Conservation (phyloP, 2,113 vertebrate species). For the Spheniscus mendiculus region DNA sequence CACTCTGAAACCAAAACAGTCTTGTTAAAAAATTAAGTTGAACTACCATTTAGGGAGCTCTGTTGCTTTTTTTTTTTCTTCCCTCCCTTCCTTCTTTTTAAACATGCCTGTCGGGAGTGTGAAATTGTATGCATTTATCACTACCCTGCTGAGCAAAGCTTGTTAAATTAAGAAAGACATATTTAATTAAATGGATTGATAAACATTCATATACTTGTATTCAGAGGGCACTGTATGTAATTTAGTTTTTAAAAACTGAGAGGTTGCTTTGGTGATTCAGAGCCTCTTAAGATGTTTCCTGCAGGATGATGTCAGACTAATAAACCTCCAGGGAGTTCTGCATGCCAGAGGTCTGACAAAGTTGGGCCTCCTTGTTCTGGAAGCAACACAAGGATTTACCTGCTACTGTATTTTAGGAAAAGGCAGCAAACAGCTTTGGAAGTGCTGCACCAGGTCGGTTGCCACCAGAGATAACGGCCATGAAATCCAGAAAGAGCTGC, state of each 20-base stretch:
- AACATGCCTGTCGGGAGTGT: slow-evolving; percentile 10
- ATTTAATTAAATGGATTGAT: slow-evolving; percentile 11
- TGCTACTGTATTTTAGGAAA: background rate
- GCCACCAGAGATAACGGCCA: background rate
- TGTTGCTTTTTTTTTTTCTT: background rate
- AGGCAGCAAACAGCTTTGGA: background rate
- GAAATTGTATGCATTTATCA: slow-evolving; percentile 25
- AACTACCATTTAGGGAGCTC: slow-evolving; percentile 30
- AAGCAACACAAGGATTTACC: background rate
- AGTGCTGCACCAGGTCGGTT: background rate
- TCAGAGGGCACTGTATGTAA: background rate
- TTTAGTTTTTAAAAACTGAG: slow-evolving; percentile 4
- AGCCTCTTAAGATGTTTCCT: background rate
- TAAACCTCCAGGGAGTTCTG: background rate
- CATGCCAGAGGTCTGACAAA: background rate
- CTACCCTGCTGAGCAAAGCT: background rate
- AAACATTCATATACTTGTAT: background rate
- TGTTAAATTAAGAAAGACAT: slow-evolving; percentile 11
- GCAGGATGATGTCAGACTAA: background rate
- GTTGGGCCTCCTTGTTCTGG: background rate
- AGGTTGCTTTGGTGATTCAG: background rate
- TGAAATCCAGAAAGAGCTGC: background rate
- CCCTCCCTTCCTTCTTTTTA: slow-evolving; percentile 13
- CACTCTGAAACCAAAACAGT: slow-evolving; percentile 40
- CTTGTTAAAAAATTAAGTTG: slow-evolving; percentile 52